Evolutionary conservation across 2,113 vertebrate species (phyloP).

Genomic region (Crotalus helleri): DNA sequence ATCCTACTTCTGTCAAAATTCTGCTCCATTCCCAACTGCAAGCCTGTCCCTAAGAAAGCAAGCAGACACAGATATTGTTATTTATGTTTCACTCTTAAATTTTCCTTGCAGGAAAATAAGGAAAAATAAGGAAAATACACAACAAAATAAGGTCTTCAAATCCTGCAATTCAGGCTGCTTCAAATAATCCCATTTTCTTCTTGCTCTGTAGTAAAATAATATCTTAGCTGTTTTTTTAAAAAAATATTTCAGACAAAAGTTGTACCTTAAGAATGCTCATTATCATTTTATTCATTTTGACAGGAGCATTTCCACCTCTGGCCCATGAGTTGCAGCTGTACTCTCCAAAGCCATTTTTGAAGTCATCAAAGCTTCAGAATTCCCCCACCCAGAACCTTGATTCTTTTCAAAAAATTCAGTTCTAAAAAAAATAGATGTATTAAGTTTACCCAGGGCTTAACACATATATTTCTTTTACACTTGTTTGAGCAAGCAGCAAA

Average conservation of each 20-base stretch:
- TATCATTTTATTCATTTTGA: background rate
- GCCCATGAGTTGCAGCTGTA: background rate
- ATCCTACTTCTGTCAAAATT: background rate
- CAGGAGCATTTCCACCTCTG: background rate
- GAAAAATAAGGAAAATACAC: background rate
- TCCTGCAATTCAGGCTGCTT: background rate
- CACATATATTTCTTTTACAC: background rate
- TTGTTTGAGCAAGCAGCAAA: background rate
- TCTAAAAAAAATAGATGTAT: background rate
- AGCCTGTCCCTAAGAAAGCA: background rate
- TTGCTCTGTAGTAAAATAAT: background rate
- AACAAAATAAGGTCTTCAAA: background rate
- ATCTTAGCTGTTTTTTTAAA: background rate
- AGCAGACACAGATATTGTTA: background rate
- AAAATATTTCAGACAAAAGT: background rate
- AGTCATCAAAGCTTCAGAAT: background rate
- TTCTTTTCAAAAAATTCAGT: background rate
- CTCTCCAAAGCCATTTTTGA: background rate
- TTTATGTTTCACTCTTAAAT: slow-evolving; percentile 1
- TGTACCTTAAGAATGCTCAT: background rate
- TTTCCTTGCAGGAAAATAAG: slow-evolving; percentile 35
- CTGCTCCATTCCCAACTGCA: background rate
- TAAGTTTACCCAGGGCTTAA: background rate
- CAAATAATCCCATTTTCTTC: background rate
- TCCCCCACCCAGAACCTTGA: background rate